Conservation (phyloP, 2,797 vertebrate species). For the Pseudomugil gertrudae region DNA sequence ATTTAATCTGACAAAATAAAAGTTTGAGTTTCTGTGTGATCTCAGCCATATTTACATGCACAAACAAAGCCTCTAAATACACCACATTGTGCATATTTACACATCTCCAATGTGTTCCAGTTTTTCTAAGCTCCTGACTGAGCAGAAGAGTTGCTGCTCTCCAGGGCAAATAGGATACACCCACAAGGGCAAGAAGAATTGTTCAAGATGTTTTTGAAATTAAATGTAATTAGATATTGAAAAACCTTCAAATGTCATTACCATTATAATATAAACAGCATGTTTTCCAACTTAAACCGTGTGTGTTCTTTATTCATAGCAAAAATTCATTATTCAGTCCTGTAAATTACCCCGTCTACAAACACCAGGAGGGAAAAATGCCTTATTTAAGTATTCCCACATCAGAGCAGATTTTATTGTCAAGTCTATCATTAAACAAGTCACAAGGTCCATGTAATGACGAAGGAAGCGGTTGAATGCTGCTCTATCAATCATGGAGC, state of each 20-base stretch:
- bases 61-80: neutral
- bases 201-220: neutral
- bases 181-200: neutral
- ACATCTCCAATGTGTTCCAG: too few relatives aligned
- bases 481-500: too few relatives aligned
- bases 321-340: neutral
- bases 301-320: neutral
- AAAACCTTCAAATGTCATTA: neutral
- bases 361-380: neutral
- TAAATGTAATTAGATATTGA: neutral
- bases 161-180: neutral
- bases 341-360: neutral
- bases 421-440: neutral
- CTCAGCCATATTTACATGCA: slow-evolving; percentile 5
- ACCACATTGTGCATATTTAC: too few relatives aligned
- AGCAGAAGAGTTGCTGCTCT: neutral
- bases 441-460: neutral
- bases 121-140: neutral
- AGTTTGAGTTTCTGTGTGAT: neutral
- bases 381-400: neutral
- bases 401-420: neutral
- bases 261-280: neutral
- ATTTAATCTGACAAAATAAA: neutral
- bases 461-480: neutral
- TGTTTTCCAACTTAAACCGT: neutral